Evolutionary conservation across 1,140 invertebrate genomes (phyloP), one percentile per base, ranked within the genome.

Genomic region (Hermetia illucens): DNA sequence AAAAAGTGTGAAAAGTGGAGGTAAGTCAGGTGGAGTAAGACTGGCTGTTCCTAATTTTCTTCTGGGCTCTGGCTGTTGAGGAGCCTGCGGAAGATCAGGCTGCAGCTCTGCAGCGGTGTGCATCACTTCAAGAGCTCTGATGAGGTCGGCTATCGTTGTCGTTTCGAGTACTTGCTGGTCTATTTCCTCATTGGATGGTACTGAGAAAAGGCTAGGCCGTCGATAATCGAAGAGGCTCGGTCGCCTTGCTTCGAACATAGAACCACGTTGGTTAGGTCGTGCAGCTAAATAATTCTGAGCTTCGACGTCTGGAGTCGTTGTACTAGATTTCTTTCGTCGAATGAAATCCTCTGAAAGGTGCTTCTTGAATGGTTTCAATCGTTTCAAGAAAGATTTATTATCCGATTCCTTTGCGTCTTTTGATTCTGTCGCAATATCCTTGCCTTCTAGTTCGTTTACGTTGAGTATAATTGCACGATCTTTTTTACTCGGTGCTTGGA

Each of bases 121-220:
- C 22, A 79, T 55, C 24, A 72, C 70, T 18, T 77, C 72, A 12
- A 85, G 50, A 0, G 78, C 77, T 21, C 79, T 62, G 12, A 83
- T 62, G 16, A 84, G 69, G 58, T 84, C 80, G 3, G 79, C 79
- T 9, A 84, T 59, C 15, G 77, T 82, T 1, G 80, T 84, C 47
- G 82, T 72, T 61, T 84, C 80, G 29, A 82, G 57, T 17, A 83
- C 62, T 16, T 71, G 70, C 44, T 73, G 49, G n/a, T 57, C 52
- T 19, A 70, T 67, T 18, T 68, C 68, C 44, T 72, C 64, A 37
- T 71, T 63, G 3, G 62, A 55, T 39, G 65, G 62, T 16, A 66
- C 61, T 31, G 71, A 71, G 37, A 71, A 72, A 16, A 70, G 48
- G 42, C 70, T 72, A 2, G 54, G 58, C 33, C 70, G 62, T 22